Base-by-base conservation (phyloP, 1,140 invertebrate genomes). In the Hyles euphorbiae region DNA sequence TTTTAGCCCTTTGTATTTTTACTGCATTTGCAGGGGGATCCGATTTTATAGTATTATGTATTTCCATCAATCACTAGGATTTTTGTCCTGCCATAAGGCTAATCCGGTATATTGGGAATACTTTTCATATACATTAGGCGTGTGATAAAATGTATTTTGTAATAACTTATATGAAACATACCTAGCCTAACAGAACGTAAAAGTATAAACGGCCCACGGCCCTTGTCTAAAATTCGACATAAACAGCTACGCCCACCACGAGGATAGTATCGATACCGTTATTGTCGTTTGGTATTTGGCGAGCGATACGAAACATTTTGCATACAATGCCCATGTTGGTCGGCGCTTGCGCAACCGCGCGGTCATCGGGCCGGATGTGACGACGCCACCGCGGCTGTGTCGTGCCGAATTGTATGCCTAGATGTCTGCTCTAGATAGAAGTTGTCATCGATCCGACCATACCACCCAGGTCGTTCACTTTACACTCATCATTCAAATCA, bases 301-400 rank as follows among this genome's bases (percentile, higher is more conserved):
- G 67, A 60, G 50, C 47, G 62, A 56, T 68, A 62, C 57, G 55
- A 56, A 63, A 59, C 65, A 70, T 74, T 87, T 87, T 82, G 84
- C 84, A 86, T 84, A 87, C 84, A 87, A 87, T 87, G 77, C 76
- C 78, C 76, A 81, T 84, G 83, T 71, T 70, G 72, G 70, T 51
- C 46, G 62, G 59, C 63, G 72, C 72, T 79, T 82, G 78, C 76
- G 81, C 81, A 82, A 80, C 71, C 53, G 34, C 59, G 56, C 67
- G 70, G 72, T 72, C 76, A 76, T 63, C 68, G 66, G 75, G 76
- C 77, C 84, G 83, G 84, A 87, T 84, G 81, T 76, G 75, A 74
- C 70, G 77, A 68, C 61, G 59, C 60, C 64, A 54, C 12, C 34
- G 47, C 54, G 61, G 57, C 65, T 72, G 64, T 53, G 60, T 68